phyloP scores from a whole-genome alignment of 2,113 vertebrate genomes.

The Leptocoma aspasia region DNA sequence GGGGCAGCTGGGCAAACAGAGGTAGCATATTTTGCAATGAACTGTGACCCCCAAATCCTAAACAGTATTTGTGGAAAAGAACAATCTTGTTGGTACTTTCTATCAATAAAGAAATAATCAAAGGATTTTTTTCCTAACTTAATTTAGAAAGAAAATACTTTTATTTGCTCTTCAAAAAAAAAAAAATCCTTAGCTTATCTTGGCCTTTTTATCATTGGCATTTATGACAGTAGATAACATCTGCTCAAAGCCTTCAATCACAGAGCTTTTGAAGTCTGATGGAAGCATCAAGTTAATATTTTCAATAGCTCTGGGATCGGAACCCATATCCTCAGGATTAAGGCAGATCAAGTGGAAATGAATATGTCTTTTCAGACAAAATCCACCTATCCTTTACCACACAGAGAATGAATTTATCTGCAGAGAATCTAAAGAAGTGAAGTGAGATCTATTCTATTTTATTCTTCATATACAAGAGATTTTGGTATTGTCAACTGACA shows the following conservation, averaged over 20 bases:
- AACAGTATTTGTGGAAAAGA: conserved; percentile 3
- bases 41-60: not conserved
- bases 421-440: not conserved
- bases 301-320: conserved; percentile 28
- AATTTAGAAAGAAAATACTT: not conserved
- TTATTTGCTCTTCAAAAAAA: not conserved
- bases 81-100: not conserved
- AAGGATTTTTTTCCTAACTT: not conserved
- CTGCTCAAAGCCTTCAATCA: conserved; percentile 31
- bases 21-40: not conserved
- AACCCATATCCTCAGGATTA: conserved; percentile 55
- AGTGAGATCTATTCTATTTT: not conserved
- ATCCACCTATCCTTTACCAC: not conserved
- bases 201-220: not conserved
- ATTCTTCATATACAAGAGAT: not conserved
- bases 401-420: not conserved
- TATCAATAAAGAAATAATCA: not conserved
- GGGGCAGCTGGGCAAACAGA: conserved; percentile 43
- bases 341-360: conserved; percentile 53
- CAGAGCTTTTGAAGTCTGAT: conserved; percentile 8
- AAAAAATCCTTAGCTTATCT: not conserved
- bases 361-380: conserved; percentile 2
- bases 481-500: not conserved
- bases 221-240: conserved; percentile 42
- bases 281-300: conserved; percentile 30